Conservation (phyloP, 2,113 vertebrate species). For the Callipepla squamata region DNA sequence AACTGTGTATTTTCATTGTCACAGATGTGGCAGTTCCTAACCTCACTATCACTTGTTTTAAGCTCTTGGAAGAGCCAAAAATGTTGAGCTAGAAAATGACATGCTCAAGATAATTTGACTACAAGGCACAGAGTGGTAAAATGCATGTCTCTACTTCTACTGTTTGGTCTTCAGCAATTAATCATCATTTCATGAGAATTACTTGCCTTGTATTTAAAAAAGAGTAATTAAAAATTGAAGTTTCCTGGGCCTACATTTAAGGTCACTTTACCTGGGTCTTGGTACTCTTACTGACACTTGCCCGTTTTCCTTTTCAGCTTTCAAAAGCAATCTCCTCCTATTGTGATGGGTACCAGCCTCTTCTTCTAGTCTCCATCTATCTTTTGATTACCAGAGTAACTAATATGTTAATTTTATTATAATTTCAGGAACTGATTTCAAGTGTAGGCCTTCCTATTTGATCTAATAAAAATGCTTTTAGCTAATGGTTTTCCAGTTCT, state of each 20-base stretch:
- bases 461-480: background rate
- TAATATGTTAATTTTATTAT: background rate
- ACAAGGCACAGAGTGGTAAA: background rate
- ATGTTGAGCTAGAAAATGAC: background rate
- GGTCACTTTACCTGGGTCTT: background rate
- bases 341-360: background rate
- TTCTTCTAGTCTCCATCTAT: background rate
- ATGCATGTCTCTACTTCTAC: background rate
- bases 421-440: background rate
- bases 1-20: background rate
- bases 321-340: background rate
- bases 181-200: background rate
- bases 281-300: background rate
- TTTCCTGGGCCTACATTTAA: background rate
- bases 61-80: background rate
- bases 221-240: background rate
- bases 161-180: background rate
- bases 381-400: background rate
- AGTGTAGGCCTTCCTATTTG: background rate
- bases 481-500: too few relatives aligned
- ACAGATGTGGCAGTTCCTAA: background rate
- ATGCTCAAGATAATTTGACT: background rate
- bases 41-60: background rate
- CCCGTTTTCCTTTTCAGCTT: background rate
- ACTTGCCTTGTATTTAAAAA: background rate